Evolutionary conservation across 2,888 invertebrate genomes (phyloP).

Genomic region (Sinohyriopsis cumingii): DNA sequence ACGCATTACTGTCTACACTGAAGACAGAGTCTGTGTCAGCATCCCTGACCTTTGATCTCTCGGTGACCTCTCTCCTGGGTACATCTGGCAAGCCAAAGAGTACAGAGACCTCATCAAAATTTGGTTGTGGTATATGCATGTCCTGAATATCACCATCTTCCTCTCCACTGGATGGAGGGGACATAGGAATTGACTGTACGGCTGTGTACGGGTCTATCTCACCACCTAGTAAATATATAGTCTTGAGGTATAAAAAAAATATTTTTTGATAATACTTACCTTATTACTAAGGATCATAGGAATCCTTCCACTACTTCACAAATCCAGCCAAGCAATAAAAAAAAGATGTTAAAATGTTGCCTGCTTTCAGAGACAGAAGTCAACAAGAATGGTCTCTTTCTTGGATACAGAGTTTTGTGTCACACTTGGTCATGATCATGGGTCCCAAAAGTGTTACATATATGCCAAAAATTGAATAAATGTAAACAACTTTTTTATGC

Average conservation of each 20-base stretch:
- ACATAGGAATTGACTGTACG: constrained; percentile 38
- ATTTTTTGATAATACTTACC: not conserved
- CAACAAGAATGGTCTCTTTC: no score
- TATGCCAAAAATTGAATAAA: no score
- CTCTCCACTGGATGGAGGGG: constrained; percentile 15
- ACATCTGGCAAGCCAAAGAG: constrained; percentile 28
- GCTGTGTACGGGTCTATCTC: constrained; percentile 36
- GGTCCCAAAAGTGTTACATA: no score
- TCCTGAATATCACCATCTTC: constrained; percentile 22
- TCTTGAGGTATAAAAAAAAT: not conserved
- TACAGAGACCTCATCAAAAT: constrained; percentile 43
- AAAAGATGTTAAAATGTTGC: no score
- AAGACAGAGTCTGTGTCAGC: constrained; percentile 27
- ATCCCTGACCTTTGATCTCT: constrained; percentile 7
- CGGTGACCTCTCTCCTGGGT: constrained; percentile 5
- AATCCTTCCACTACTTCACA: no score
- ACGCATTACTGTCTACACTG: constrained; percentile 50
- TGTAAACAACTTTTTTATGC: no score
- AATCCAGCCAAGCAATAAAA: no score
- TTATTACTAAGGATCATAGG: no score
- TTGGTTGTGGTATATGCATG: constrained; percentile 42
- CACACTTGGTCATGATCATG: no score
- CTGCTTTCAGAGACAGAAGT: no score
- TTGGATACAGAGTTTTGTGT: no score
- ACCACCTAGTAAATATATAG: constrained; percentile 19